Evolutionary conservation across 1,140 invertebrate species (phyloP), one percentile per base, ranked within the genome.

Genomic region (Lepidotrigona ventralis): DNA sequence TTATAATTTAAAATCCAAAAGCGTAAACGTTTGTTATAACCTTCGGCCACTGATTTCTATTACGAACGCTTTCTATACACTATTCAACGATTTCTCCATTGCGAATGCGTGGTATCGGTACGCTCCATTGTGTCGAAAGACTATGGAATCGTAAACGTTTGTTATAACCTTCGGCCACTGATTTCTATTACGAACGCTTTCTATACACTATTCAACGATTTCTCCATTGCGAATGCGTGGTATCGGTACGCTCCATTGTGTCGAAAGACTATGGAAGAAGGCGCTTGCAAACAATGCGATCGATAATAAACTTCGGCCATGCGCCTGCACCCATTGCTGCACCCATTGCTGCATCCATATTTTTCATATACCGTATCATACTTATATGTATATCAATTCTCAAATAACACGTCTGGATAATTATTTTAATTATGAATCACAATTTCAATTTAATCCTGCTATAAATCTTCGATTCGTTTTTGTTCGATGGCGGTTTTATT

Each of bases 211-310:
- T 8, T 21, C 26, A n/a, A 19, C 26, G 75, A 83, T 79, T 56
- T 78, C 54, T 56, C 26, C 81, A 9, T 51, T 2, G 33, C 26
- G 26, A 77, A 60, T 69, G 26, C 64, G 14, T 58, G 8, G 29
- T 17, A 73, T 21, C 19, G 3, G 12, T 23, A 15, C 56, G 26
- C 11, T 19, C 29, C 39, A 14, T 60, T 23, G n/a, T 33, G 29
- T 53, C 29, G 53, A 19, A 66, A 54, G 69, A 46, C 68, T 21
- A 68, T 56, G 79, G 26, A 29, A 29, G 26, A 29, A 29, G 19
- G 4, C n/a, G 54, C 19, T 77, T 46, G 81, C 33, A 29, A 83
- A 83, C 54, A 83, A 83, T 82, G 26, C 73, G 73, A 77, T 83
- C 81, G 81, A 83, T 83, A 58, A 23, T 17, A 39, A 70, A 56